These are phyloP conservation scores for Pseudorasbora parva DNA, from an alignment of 2,113 vertebrate genomes.

Conservation along the genomic window DNA sequence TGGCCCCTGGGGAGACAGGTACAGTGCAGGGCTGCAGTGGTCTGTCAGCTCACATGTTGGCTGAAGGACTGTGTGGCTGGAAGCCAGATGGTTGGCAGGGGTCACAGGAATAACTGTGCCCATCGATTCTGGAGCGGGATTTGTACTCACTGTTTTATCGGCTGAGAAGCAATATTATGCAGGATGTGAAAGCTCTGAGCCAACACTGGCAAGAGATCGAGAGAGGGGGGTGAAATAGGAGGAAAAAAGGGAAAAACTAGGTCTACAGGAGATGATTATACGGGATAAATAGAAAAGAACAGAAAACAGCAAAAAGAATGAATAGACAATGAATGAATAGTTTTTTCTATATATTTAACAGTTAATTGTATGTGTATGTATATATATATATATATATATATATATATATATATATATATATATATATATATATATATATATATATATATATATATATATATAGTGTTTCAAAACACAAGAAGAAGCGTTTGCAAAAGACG, in stretches of 20 bases:
- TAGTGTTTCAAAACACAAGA: too few relatives aligned
- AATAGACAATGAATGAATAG: background rate
- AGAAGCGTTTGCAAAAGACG: background rate
- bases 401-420: too few relatives aligned
- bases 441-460: too few relatives aligned
- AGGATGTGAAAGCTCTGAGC: constrained; percentile 40
- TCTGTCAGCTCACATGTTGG: constrained; percentile 41
- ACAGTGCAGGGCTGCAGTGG: constrained; percentile 26
- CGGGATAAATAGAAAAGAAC: background rate
- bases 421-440: too few relatives aligned
- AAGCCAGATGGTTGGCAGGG: constrained; percentile 49
- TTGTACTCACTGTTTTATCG: constrained; percentile 53
- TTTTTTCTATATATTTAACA: background rate
- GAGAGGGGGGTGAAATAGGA: constrained; percentile 20
- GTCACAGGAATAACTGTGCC: constrained; percentile 58
- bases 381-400: too few relatives aligned
- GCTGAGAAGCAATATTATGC: constrained; percentile 58
- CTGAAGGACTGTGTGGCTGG: constrained; percentile 25
- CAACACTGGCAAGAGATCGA: constrained; percentile 44
- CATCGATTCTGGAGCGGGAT: constrained; percentile 49
- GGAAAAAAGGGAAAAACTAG: background rate
- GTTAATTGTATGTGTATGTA: background rate
- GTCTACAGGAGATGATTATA: background rate
- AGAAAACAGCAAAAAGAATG: background rate
- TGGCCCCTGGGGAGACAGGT: constrained; percentile 21